Base-by-base conservation (phyloP, 2,888 invertebrate species). In the Escarpia spicata region DNA sequence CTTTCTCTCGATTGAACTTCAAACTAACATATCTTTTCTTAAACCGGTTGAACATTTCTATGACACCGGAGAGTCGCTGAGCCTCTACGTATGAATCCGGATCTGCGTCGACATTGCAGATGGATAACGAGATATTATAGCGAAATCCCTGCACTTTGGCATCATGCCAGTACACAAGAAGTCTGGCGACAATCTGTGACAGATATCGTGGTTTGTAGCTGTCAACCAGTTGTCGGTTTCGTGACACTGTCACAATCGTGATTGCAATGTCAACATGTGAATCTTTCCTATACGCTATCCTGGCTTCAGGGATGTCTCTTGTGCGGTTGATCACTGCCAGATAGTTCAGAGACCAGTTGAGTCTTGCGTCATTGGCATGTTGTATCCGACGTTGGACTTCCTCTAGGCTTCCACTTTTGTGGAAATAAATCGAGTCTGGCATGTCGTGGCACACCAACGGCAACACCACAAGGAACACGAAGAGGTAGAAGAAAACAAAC, bases 51-150 rank as follows among this genome's bases (percentile, higher is more conserved):
- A 95, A 94, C 12, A 94, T 93, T 1, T 94, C 94, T 15, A 95
- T 91, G 92, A 94, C 92, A 43, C 91, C 91, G 9, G 94, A 93
- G 12, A 96, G 90, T 19, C 93, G 43, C 15, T 93, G 89, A 9
- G 95, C 94, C 93, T 96, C 96, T 0, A 90, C 31, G 91, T 95
- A 95, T 0, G 92, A 93, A 6, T 58, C 91, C 26, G 95, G 95
- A 60, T 95, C 93, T 8, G 92, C 26, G 92, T 96, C 95, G 12
- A 96, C 96, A 94, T 96, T 95, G 92, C 96, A 96, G 12, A 96
- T 91, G 92, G 94, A 94, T 9, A 96, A 91, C 37, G 94, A 90
- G 19, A 93, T 91, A 60, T 92, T 91, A 9, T 92, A 75, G 19
- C 89, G 52, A 92, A 93, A 95, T 8, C 93, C 93, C n/a, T 92